Evolutionary conservation across 2,888 invertebrate genomes (phyloP), one percentile per base, ranked within the genome.

Genomic region (Drosophila histrio): DNA sequence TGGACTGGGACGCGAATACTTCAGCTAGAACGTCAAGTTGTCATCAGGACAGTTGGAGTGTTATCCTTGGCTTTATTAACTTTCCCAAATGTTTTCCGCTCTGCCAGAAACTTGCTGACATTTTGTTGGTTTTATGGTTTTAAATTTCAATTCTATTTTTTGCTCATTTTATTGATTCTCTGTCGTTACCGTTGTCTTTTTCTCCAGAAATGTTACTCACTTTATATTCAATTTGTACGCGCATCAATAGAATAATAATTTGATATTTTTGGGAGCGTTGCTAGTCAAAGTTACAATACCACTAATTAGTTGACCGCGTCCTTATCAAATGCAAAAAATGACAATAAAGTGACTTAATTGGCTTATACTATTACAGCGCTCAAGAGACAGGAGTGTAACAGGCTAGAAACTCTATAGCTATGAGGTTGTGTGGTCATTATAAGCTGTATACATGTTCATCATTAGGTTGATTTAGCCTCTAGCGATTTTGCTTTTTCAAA

Each of bases 61-160:
- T 65, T 78, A 69, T 77, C 64, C 66, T 62, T 67, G 72, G 63
- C 72, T 69, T 74, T 75, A 84, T 77, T 66, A 75, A 65, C 84
- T 77, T 81, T 68, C 67, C 65, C 38, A 56, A 63, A 67, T 72
- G 53, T 69, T 62, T 67, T 61, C 41, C 24, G 46, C 57, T 49
- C 47, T 15, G 52, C 2, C 41, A 28, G 24, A n/a, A 34, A 60
- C 41, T 59, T 54, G 21, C 61, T 43, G 19, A 19, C 17, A 30
- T 41, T 46, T 32, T 26, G 41, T 44, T 32, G 30, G 41, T 44
- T 53, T 50, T 21, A 32, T 13, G 59, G 63, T 63, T 70, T 83
- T 49, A 11, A 41, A 63, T 79, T 67, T 69, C 64, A 38, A 43
- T 58, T 65, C 32, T 36, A 30, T 60, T 13, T 65, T 44, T 46